Conservation (phyloP, 2,888 invertebrate species). For the Pollenia labialis region DNA sequence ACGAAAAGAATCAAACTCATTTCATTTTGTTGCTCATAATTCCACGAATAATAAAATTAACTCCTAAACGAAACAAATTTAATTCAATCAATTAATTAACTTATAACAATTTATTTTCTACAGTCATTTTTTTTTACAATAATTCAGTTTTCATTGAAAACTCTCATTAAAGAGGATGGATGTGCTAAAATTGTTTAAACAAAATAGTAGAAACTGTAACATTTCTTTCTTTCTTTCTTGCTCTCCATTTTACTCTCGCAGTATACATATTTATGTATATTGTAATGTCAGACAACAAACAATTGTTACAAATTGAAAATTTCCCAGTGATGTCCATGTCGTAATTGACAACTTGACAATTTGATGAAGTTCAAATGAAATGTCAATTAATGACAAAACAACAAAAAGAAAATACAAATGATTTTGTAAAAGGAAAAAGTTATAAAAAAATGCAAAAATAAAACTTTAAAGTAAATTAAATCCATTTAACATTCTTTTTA, state of each 20-base stretch:
- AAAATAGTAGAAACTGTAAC: neutral
- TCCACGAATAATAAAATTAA: conserved; percentile 47
- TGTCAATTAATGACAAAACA: conserved; percentile 75
- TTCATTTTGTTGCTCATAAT: conserved; percentile 20
- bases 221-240: neutral
- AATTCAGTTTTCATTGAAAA: conserved; percentile 5
- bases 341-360: conserved; percentile 72
- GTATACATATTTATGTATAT: no score
- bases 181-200: no score
- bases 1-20: no score
- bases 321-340: conserved; percentile 71
- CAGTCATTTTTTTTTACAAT: conserved; percentile 26
- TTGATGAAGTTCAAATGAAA: conserved; percentile 75
- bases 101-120: conserved; percentile 47
- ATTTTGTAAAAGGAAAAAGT: conserved; percentile 23
- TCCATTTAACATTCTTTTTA: conserved; percentile 64
- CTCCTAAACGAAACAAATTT: conserved; percentile 60
- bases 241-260: neutral
- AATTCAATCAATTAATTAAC: conserved; percentile 72
- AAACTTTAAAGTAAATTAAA: conserved; percentile 39
- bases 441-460: neutral
- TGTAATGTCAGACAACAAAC: conserved; percentile 40
- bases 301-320: conserved; percentile 68
- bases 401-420: conserved; percentile 45
- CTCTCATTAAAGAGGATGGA: no score